Base-by-base conservation (phyloP, 2,113 vertebrate genomes). In the Cathartes aura region DNA sequence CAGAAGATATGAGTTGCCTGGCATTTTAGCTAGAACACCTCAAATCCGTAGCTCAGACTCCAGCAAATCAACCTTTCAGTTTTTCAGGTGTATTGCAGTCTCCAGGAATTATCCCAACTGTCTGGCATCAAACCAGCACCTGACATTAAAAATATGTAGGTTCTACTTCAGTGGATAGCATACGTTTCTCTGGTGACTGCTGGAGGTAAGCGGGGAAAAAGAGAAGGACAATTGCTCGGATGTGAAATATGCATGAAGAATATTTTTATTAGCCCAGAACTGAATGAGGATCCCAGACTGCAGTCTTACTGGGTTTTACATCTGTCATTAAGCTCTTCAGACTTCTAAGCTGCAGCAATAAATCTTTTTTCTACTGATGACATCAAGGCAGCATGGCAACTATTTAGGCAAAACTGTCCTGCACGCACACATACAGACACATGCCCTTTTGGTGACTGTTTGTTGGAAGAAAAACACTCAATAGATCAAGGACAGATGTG, bases 401-500 rank as follows among this genome's bases (percentile, higher is more conserved):
- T 80, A 26, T 47, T 92, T 79, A 81, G 66, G 58, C 68, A 68
- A 92, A 91, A 84, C 68, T 60, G 30, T 83, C 56, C 86, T 72
- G 47, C 81, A 75, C 0, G 4, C 43, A 68, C 43, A 52, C 19
- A 40, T 32, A 73, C 36, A 90, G 86, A 89, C 67, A 53, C 20
- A 75, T 89, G 62, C 58, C 84, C 70, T 88, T 96, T 87, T 38
- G 58, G 63, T 83, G 85, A 63, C 48, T 90, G 71, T 12, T 56
- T 64, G 29, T 29, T 80, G 62, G 59, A 86, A 86, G 38, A 76
- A 90, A 90, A 72, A 50, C 32, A 52, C n/a, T 52, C 30, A 45
- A 2, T 34, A 93, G 50, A 93, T 89, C 18, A 80, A 90, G 81
- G 84, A 64, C 53, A 96, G 93, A 85, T 73, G 66, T 88, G 66